A percentile compares a stretch with the other conserved stretches of the same genome.
phyloP scores from a whole-genome alignment of 2,888 invertebrate species.

The Agrotis segetum region DNA sequence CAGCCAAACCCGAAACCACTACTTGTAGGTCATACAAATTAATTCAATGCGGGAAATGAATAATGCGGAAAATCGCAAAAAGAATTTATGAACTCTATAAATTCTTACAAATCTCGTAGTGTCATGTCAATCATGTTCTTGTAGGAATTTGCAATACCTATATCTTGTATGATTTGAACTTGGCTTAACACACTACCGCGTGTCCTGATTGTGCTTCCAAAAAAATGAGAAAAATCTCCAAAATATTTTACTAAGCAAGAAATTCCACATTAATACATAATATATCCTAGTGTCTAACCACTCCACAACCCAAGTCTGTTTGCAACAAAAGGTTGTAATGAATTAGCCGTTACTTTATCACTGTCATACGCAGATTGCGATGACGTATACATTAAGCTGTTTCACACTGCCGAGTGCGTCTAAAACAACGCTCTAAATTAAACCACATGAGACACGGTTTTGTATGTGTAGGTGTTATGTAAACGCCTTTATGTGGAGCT shows the following conservation, averaged over 20 bases:
- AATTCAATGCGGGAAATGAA: too few relatives aligned
- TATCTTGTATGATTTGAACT: too few relatives aligned
- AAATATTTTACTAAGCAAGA: neutral
- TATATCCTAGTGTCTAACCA: neutral
- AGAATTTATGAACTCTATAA: too few relatives aligned
- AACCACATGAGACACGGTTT: constrained; percentile 35
- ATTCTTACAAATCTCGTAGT: too few relatives aligned
- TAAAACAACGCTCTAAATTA: constrained; percentile 49
- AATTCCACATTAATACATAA: neutral
- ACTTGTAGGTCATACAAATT: too few relatives aligned
- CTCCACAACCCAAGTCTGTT: constrained; percentile 8
- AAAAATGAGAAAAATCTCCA: too few relatives aligned
- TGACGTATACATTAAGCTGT: constrained; percentile 39
- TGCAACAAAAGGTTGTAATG: constrained; percentile 26
- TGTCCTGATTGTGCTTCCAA: too few relatives aligned
- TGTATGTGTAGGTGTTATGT: constrained; percentile 4
- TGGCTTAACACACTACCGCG: too few relatives aligned
- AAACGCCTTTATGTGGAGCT: neutral
- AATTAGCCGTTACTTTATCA: constrained; percentile 50
- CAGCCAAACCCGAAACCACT: too few relatives aligned
- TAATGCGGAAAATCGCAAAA: too few relatives aligned
- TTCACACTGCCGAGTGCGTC: constrained; percentile 39
- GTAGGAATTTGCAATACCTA: too few relatives aligned
- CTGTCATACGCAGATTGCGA: constrained; percentile 51
- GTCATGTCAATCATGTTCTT: too few relatives aligned